These are phyloP conservation scores for Brienomyrus brachyistius DNA, from an alignment of 2,113 vertebrate genomes.

Conservation along the genomic window DNA sequence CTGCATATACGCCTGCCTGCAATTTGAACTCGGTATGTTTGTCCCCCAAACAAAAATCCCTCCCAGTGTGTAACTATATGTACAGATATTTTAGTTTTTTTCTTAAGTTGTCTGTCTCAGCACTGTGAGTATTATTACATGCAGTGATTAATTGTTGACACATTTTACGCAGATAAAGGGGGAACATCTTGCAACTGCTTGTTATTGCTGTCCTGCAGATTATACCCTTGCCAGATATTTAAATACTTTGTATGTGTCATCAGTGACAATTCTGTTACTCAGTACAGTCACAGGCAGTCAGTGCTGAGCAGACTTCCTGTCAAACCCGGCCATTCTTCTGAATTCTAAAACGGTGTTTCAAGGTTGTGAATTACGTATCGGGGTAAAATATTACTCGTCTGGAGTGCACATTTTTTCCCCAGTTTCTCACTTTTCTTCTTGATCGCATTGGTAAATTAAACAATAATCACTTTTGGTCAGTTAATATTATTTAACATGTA, in stretches of 20 bases:
- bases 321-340: background rate
- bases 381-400: conserved; percentile 5
- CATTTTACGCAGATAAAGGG: background rate
- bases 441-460: background rate
- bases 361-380: conserved; percentile 7
- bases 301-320: background rate
- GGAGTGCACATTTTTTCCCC: too few relatives aligned
- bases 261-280: background rate
- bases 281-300: background rate
- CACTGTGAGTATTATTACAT: background rate
- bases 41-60: background rate
- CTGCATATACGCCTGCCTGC: background rate
- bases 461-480: background rate
- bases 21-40: background rate
- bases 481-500: background rate
- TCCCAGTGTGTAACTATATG: background rate
- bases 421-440: background rate
- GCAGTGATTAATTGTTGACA: conserved; percentile 2
- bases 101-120: background rate
- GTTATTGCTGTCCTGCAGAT: background rate
- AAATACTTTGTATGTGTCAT: background rate
- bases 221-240: background rate
- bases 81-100: background rate
- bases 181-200: background rate
- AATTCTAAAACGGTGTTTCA: background rate